Evolutionary conservation across 2,113 vertebrate species (phyloP).

Genomic region (Leucoraja erinaceus): DNA sequence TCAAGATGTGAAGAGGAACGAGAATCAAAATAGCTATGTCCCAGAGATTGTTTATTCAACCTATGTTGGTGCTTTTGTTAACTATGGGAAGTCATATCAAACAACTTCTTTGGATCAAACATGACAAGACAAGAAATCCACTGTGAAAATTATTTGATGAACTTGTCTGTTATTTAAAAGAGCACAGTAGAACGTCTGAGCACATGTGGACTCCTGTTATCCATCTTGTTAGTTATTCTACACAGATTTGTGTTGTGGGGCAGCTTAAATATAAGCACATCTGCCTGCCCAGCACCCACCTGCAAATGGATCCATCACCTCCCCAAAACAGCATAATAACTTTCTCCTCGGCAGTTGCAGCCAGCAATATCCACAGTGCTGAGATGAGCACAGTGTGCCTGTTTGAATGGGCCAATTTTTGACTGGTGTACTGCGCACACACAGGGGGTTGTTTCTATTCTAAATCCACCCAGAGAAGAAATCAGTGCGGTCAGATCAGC

Average conservation of each 20-base stretch:
- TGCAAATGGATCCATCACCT: not conserved
- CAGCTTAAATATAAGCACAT: not conserved
- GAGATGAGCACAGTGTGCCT: not conserved
- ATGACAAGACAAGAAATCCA: not conserved
- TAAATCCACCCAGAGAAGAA: not conserved
- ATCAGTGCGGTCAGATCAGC: not conserved
- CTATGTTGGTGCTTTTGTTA: not conserved
- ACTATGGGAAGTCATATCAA: not conserved
- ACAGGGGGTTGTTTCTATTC: not conserved
- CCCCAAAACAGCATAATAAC: not conserved
- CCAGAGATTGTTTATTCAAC: slow-evolving; percentile 33
- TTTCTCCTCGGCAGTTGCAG: not conserved
- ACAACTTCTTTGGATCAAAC: not conserved
- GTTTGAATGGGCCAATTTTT: not conserved
- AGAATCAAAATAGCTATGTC: not conserved
- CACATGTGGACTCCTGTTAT: not conserved
- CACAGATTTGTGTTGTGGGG: not conserved
- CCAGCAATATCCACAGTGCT: not conserved
- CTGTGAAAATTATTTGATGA: not conserved
- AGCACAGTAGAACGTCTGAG: not conserved
- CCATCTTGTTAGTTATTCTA: not conserved
- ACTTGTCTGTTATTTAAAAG: slow-evolving; percentile 13
- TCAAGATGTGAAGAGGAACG: not conserved
- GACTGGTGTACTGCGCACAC: not conserved
- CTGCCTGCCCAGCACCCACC: not conserved